Evolutionary conservation across 2,113 vertebrate species (phyloP).

Genomic region (Eptesicus fuscus): DNA sequence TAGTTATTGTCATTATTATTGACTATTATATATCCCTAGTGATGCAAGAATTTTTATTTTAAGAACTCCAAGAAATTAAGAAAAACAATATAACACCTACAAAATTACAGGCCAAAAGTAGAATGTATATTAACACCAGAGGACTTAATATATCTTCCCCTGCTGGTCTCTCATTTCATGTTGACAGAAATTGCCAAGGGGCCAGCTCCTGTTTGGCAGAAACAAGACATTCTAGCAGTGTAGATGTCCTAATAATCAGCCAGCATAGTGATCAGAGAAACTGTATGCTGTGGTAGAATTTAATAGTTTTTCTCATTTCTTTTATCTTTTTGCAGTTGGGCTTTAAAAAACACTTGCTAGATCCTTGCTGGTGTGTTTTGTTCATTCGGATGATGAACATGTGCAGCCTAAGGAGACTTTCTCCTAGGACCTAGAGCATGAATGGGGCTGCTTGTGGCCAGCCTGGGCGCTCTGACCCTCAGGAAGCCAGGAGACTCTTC

Average conservation of each 20-base stretch:
- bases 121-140: neutral
- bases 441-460: neutral
- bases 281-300: neutral
- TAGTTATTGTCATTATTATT: neutral
- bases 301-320: neutral
- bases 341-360: conserved; percentile 5
- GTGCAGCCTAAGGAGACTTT: neutral
- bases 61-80: neutral
- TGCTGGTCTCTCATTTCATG: neutral
- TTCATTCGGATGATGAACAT: neutral
- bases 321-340: neutral
- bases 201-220: neutral
- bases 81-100: neutral
- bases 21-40: neutral
- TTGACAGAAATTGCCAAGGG: neutral
- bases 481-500: neutral
- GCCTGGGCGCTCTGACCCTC: neutral
- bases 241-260: neutral
- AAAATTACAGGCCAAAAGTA: neutral
- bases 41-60: neutral
- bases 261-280: neutral
- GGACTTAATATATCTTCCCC: neutral
- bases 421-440: neutral
- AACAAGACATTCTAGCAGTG: neutral
- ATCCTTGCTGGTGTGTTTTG: neutral